phyloP scores from a whole-genome alignment of 2,113 vertebrate genomes.

The Dromaius novaehollandiae region DNA sequence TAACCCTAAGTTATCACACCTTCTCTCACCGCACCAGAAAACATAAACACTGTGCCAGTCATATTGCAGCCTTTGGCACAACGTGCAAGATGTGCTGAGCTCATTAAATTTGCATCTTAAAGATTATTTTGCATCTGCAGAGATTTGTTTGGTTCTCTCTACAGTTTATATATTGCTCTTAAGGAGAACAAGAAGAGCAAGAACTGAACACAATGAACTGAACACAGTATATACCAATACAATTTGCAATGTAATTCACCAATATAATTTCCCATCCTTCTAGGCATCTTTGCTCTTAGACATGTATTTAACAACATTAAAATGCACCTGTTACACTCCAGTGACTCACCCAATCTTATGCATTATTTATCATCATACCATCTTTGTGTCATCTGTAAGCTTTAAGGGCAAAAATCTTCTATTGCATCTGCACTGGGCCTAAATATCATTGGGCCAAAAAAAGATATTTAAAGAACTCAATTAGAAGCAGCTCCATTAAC shows the following conservation, averaged over 20 bases:
- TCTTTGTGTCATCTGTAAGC: not conserved
- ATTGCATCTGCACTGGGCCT: not conserved
- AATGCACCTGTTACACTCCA: not conserved
- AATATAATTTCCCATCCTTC: not conserved
- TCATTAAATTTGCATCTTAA: not conserved
- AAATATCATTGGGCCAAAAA: not conserved
- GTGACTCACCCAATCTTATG: not conserved
- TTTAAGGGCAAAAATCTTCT: not conserved
- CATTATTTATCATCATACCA: not conserved
- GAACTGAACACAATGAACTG: not conserved
- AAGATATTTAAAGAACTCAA: not conserved
- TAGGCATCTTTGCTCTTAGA: not conserved
- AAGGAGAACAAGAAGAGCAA: not conserved
- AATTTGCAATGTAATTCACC: not conserved
- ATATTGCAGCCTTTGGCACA: not conserved
- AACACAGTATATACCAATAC: too few relatives aligned
- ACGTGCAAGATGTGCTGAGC: not conserved
- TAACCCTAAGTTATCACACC: fast-evolving
- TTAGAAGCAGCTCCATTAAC: not conserved
- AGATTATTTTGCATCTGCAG: not conserved
- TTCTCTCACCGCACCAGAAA: not conserved
- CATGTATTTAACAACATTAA: not conserved
- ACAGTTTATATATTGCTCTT: not conserved
- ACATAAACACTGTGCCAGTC: fast-evolving
- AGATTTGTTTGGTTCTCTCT: not conserved